phyloP scores from a whole-genome alignment of 1,140 invertebrate species.

The Heliconius nattereri region DNA sequence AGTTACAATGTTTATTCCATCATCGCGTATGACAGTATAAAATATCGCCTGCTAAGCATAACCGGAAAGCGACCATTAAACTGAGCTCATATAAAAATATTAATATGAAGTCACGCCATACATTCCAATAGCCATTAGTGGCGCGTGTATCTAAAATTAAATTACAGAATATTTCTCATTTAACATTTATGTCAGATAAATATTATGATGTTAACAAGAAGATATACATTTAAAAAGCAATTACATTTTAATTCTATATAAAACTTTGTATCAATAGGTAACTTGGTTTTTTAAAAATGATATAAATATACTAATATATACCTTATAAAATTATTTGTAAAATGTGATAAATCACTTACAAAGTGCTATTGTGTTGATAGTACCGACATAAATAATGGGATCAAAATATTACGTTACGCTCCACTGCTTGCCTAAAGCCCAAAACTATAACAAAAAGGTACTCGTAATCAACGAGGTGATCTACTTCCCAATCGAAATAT shows the following conservation, averaged over 20 bases:
- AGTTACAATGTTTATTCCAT: neutral
- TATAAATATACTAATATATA: slow-evolving; percentile 31
- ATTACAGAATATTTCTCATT: slow-evolving; percentile 1
- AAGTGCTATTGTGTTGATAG: slow-evolving; percentile 37
- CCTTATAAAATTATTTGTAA: neutral
- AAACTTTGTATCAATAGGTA: neutral
- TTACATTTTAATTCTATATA: neutral
- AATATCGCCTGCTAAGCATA: slow-evolving; percentile 33
- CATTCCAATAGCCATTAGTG: slow-evolving; percentile 25
- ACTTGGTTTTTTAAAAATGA: slow-evolving; percentile 7
- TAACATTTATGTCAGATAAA: neutral
- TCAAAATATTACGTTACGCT: slow-evolving; percentile 65
- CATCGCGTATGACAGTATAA: slow-evolving; percentile 22
- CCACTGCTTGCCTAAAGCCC: slow-evolving; percentile 54
- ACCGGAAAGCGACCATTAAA: slow-evolving; percentile 69
- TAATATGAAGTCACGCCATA: slow-evolving; percentile 50
- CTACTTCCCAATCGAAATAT: slow-evolving; percentile 76
- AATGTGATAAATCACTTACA: slow-evolving; percentile 14
- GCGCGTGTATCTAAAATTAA: slow-evolving; percentile 32
- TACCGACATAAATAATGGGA: slow-evolving; percentile 55
- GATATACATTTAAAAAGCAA: neutral
- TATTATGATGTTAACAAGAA: slow-evolving; percentile 6
- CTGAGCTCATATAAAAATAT: slow-evolving; percentile 62
- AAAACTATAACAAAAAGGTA: slow-evolving; percentile 75
- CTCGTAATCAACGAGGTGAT: slow-evolving; percentile 76